Conservation (phyloP, 2,797 vertebrate species). For the Hirundo rustica region DNA sequence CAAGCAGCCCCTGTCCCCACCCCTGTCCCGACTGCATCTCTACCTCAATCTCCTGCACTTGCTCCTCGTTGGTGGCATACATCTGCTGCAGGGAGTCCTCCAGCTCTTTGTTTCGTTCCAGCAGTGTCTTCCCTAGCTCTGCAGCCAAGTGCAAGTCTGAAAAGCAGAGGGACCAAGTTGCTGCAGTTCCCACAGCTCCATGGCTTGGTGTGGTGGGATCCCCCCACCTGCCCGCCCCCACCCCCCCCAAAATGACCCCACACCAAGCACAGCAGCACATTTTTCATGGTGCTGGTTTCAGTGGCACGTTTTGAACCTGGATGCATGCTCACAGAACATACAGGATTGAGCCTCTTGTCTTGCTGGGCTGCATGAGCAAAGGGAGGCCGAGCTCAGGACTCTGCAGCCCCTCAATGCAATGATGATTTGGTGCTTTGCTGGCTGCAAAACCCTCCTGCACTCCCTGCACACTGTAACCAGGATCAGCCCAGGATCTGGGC, state of each 20-base stretch:
- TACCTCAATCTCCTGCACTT: conserved; percentile 98
- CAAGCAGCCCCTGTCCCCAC: neutral
- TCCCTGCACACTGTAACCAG: neutral
- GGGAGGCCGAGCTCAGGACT: neutral
- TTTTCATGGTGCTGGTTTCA: neutral
- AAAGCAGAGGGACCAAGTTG: conserved; percentile 1
- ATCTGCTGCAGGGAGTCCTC: conserved; percentile 97
- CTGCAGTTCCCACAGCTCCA: neutral
- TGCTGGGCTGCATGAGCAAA: neutral
- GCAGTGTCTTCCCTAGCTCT: conserved; percentile 94
- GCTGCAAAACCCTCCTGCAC: neutral
- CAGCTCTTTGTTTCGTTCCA: conserved; percentile 97
- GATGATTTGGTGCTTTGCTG: neutral
- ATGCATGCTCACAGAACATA: neutral
- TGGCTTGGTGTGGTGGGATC: neutral
- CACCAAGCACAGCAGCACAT: neutral
- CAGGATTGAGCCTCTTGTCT: neutral
- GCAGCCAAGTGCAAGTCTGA: conserved; percentile 96
- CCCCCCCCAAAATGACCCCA: rapidly evolving
- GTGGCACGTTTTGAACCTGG: neutral
- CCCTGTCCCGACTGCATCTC: neutral
- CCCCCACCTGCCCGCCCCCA: rapidly evolving
- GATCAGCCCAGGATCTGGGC: neutral
- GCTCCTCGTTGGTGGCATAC: conserved; percentile 97
- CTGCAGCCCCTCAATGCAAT: neutral